These are phyloP conservation scores for Larimichthys polyactis DNA, from an alignment of 2,113 vertebrate species.

Conservation along the genomic window DNA sequence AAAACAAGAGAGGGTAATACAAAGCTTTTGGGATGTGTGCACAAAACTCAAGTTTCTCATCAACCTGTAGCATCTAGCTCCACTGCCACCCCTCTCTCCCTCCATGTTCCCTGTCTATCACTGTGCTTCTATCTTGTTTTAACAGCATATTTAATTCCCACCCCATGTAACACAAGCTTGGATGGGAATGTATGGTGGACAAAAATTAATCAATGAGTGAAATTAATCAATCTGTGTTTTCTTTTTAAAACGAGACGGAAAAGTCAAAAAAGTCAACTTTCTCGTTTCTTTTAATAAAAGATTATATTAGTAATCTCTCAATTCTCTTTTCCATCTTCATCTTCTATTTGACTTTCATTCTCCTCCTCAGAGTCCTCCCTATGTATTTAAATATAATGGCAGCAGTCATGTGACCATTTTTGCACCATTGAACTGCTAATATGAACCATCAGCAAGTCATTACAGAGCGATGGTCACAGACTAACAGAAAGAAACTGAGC, in stretches of 20 bases:
- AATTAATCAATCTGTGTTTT: neutral
- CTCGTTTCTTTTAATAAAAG: neutral
- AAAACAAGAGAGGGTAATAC: neutral
- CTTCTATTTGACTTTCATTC: neutral
- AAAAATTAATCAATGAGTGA: neutral
- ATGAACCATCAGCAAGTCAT: constrained; percentile 26
- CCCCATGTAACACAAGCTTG: neutral
- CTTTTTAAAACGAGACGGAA: neutral
- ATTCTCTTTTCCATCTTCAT: neutral
- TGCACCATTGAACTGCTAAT: constrained; percentile 35
- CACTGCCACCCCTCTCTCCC: too few species aligned
- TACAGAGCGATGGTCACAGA: neutral
- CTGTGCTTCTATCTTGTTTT: neutral
- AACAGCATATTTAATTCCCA: neutral
- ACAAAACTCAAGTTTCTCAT: too few species aligned
- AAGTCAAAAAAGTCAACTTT: neutral
- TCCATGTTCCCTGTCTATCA: neutral
- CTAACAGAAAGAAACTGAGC: neutral
- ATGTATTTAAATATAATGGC: constrained; percentile 15
- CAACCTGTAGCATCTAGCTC: too few species aligned
- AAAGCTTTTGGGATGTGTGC: neutral
- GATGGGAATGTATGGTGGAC: neutral
- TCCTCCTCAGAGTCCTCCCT: too few species aligned
- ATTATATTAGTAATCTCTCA: neutral
- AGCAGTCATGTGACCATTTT: neutral